Evolutionary conservation across 2,797 vertebrate genomes (phyloP), one percentile per base, ranked within the genome.

Genomic region (Nothura maculosa): DNA sequence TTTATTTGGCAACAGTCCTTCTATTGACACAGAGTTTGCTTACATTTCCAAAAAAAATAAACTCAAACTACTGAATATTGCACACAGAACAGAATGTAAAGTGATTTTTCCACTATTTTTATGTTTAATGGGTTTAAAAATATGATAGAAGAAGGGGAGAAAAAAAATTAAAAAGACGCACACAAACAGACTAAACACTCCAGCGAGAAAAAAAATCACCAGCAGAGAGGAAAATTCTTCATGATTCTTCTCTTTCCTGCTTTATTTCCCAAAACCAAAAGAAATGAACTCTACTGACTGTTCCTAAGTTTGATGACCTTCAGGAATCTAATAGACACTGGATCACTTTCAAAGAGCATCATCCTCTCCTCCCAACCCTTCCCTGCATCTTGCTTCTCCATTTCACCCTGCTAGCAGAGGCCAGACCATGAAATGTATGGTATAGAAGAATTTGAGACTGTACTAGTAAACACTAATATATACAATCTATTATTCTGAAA

Each of bases 1-100:
- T 89, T 87, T 76, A 63, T 69, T 83, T 87, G 45, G 67, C 55
- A 74, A 89, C 17, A n/a, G 8, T 43, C 27, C 57, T 42, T n/a
- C 54, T 55, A 20, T 55, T 55, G 74, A 40, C 10, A 8, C 66
- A 22, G 6, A 24, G 16, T 75, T 92, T 90, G 30, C 19, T 64
- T 64, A 30, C 4, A 64, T 81, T 78, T 83, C 25, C 30, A 57
- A 67, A 90, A 21, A 5, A 87, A 73, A 76, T 62, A 18, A 87
- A 81, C 9, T 88, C 4, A 17, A 79, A 52, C 10, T 74, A 70
- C 12, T 25, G 3, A 13, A 9, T n/a, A 48, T 16, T n/a, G 27
- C 1, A 6, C 3, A 6, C 8, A 62, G 13, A 18, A 34, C 1
- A 87, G 24, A 58, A 81, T 62, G 67, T 79, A 45, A 45, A 50